Conservation (phyloP, 2,888 invertebrate genomes). For the Drosophila leonis region DNA sequence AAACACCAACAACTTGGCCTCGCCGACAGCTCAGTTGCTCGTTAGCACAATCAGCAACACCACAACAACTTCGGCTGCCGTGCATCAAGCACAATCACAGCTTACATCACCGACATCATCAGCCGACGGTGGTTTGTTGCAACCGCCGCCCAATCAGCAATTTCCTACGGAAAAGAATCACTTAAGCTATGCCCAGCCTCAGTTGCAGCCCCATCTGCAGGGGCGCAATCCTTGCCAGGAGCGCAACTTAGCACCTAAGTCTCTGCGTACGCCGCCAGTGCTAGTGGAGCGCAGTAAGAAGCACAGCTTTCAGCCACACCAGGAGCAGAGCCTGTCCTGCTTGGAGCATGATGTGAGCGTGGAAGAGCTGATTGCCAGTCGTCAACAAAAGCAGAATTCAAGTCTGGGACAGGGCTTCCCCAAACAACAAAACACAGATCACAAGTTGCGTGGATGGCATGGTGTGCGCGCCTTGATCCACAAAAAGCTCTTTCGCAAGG, state of each 20-base stretch:
- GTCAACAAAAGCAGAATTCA: constrained; percentile 63
- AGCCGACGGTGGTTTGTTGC: constrained; percentile 76
- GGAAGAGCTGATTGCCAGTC: constrained; percentile 83
- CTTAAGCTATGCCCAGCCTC: constrained; percentile 86
- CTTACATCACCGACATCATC: too few species aligned
- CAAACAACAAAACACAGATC: constrained; percentile 85
- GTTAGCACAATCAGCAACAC: constrained; percentile 16
- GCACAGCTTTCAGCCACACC: constrained; percentile 83
- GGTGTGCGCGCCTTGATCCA: constrained; percentile 85
- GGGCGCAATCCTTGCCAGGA: constrained; percentile 94
- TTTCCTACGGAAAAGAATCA: constrained; percentile 84
- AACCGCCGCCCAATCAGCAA: constrained; percentile 85
- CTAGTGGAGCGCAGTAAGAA: constrained; percentile 85
- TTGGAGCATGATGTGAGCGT: constrained; percentile 85
- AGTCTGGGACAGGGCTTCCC: constrained; percentile 85
- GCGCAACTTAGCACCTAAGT: constrained; percentile 87
- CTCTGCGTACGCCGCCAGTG: constrained; percentile 75
- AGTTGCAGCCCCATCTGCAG: constrained; percentile 91
- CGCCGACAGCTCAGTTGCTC: constrained; percentile 46
- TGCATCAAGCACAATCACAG: constrained; percentile 65
- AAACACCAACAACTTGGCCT: constrained; percentile 82
- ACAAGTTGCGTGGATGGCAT: constrained; percentile 84
- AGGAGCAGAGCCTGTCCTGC: constrained; percentile 84
- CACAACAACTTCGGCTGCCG: constrained; percentile 66
- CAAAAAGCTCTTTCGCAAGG: constrained; percentile 84